A percentile compares a stretch with the other conserved stretches of the same genome.
These are phyloP conservation scores for Aotus griseimembra DNA, from an alignment of 2,797 vertebrate genomes.

Conservation along the genomic window DNA sequence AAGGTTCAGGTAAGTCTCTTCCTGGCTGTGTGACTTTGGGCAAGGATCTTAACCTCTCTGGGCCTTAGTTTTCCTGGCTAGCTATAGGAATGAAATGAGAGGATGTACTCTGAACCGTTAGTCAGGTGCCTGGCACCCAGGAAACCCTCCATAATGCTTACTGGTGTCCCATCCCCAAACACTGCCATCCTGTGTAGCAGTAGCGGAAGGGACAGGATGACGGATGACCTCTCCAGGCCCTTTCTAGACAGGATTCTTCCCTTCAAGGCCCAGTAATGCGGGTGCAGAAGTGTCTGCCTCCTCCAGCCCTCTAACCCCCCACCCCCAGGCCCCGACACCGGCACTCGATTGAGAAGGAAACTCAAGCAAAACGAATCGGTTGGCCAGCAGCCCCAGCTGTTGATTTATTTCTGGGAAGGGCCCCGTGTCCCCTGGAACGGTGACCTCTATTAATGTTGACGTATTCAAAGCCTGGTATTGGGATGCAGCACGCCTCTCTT, in stretches of 20 bases:
- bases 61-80: background rate
- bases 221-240: background rate
- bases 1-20: background rate
- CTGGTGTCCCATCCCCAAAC: background rate
- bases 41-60: background rate
- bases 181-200: accelerated
- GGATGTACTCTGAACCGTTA: background rate
- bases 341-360: background rate
- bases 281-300: background rate
- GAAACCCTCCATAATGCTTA: no score
- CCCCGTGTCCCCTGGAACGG: background rate
- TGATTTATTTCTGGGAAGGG: slow-evolving; percentile 55
- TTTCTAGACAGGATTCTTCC: background rate
- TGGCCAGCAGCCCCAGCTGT: background rate
- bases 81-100: background rate
- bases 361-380: background rate
- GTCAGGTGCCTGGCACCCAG: accelerated
- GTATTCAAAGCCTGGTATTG: background rate
- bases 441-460: slow-evolving; percentile 54
- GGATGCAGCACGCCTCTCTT: slow-evolving; percentile 34
- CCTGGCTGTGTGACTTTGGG: background rate
- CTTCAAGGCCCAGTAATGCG: background rate
- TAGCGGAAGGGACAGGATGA: background rate
- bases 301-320: background rate
- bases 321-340: accelerated